phyloP scores from a whole-genome alignment of 2,797 vertebrate species.

The Xerus rutilus region DNA sequence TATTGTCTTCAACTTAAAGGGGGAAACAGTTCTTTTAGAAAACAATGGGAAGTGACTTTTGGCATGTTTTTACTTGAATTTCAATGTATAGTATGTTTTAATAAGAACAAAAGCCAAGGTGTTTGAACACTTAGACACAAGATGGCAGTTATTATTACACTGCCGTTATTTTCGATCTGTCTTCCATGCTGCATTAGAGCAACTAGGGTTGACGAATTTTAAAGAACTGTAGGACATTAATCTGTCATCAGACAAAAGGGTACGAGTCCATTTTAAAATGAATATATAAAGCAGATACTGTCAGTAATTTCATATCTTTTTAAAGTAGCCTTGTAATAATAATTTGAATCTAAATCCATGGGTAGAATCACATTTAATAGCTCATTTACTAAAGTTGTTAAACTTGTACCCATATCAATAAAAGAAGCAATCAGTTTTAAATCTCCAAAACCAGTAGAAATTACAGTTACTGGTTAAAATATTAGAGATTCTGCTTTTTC shows the following conservation, averaged over 20 bases:
- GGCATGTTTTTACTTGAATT: conserved; percentile 79
- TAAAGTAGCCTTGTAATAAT: neutral
- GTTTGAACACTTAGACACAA: neutral
- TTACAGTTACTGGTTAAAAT: conserved; percentile 1
- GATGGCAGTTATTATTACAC: neutral
- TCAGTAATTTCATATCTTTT: neutral
- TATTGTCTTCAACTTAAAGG: conserved; percentile 25
- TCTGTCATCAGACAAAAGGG: neutral
- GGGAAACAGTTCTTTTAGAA: neutral
- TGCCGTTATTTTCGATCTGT: neutral
- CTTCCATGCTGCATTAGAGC: neutral
- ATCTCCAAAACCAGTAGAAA: neutral
- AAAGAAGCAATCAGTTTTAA: neutral
- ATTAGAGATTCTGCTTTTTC: neutral
- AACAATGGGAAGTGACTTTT: conserved; percentile 9
- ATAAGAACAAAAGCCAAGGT: conserved; percentile 17
- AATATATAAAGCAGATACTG: neutral
- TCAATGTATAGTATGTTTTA: neutral
- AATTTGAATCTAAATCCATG: neutral
- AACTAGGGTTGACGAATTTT: neutral
- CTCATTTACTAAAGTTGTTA: neutral
- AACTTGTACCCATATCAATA: neutral
- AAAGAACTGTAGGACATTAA: neutral
- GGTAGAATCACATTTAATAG: neutral
- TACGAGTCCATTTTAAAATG: neutral